Evolutionary conservation across 2,888 invertebrate species (phyloP), one percentile per base, ranked within the genome.

Genomic region (Halictus quadricinctus): DNA sequence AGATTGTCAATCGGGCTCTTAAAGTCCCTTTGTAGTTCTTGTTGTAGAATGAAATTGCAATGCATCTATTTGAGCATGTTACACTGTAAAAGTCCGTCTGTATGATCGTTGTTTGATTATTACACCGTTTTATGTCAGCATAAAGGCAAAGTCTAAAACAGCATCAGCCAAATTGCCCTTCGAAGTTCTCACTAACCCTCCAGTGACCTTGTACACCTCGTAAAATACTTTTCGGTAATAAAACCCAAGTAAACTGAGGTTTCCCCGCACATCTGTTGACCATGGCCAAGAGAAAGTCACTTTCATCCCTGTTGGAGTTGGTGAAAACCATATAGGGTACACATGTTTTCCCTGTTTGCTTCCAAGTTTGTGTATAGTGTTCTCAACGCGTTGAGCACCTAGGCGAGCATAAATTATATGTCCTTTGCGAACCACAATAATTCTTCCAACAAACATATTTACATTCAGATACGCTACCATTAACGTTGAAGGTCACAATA

Each of bases 231-330:
- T 21, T 29, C 29, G 43, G 8, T 18, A 75, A 75, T 25, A 60
- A 75, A 75, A 75, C 18, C 43, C 18, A 25, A 43, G 60, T 25
- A 43, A 48, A 66, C 66, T 2, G 48, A 36, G 73, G 46, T 76
- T 64, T 48, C 46, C 29, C 76, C 29, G 46, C 64, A 36, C 64
- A 46, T 48, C 46, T 21, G 64, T 76, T 48, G 46, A 48, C 25
- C 29, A 46, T 29, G 46, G 58, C 29, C 46, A 5, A 64, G 76
- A 46, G 76, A 76, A 76, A 76, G 76, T 66, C 29, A 48, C 76
- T 76, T 76, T 76, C 64, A 76, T 46, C 76, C 76, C 76, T 64
- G 64, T 29, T 13, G 12, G 48, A 29, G 13, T 12, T 64, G 4
- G 13, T 43, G 76, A 25, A 64, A 66, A 46, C 64, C 64, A 29